Percentiles rank a stretch among this genome's conserved stretches.
Conservation (phyloP, 2,113 vertebrate genomes). For the Saccopteryx bilineata region DNA sequence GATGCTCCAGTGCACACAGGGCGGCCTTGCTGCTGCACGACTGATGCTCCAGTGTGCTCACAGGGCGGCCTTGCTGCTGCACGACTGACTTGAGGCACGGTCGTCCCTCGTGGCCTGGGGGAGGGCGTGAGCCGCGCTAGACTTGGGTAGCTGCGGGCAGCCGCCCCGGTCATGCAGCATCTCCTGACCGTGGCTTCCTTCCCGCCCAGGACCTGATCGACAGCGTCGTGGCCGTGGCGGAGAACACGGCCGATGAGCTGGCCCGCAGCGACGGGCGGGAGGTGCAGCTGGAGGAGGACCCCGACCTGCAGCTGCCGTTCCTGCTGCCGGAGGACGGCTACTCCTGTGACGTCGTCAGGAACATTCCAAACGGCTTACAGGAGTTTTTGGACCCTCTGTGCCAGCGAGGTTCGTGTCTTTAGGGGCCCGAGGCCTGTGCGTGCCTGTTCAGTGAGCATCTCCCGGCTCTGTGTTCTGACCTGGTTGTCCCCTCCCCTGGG, state of each 20-base stretch:
- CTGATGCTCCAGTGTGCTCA: fast-evolving
- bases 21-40: too few species aligned
- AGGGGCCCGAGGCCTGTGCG: background rate
- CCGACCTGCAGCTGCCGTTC: constrained; percentile 98
- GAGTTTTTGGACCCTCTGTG: constrained; percentile 98
- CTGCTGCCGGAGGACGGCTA: constrained; percentile 98
- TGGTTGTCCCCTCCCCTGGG: fast-evolving
- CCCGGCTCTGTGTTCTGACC: fast-evolving
- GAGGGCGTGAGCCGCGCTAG: fast-evolving
- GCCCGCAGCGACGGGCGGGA: constrained; percentile 97
- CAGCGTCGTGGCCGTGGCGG: constrained; percentile 96
- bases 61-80: fast-evolving
- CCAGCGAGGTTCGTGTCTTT: constrained; percentile 92
- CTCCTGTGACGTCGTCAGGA: constrained; percentile 98
- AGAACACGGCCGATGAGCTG: constrained; percentile 97
- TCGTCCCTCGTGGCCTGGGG: fast-evolving
- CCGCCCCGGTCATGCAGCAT: fast-evolving
- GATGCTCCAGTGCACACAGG: fast-evolving
- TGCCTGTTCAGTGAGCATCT: background rate
- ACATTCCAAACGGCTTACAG: constrained; percentile 96
- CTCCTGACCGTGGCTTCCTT: background rate
- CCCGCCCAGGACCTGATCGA: constrained; percentile 94
- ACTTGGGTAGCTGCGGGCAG: fast-evolving
- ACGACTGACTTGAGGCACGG: background rate
- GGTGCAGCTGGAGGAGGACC: constrained; percentile 97